Evolutionary conservation across 2,888 invertebrate genomes (phyloP).

Genomic region (Rhagonycha fulva): DNA sequence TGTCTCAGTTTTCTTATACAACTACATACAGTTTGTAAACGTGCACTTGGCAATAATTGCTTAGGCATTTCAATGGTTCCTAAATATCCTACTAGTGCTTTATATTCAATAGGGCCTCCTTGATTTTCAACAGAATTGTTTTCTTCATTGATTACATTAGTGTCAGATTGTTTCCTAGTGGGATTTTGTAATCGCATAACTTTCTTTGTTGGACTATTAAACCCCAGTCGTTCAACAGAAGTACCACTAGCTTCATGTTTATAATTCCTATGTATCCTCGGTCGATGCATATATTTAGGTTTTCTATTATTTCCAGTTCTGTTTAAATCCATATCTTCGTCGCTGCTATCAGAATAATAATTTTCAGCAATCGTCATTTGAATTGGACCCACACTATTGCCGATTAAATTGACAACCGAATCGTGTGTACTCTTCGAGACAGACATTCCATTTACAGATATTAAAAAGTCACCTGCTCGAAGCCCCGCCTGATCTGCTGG

Average conservation of each 20-base stretch:
- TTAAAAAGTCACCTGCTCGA: conserved; percentile 88
- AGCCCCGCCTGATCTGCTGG: conserved; percentile 91
- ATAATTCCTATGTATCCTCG: conserved; percentile 34
- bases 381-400: conserved; percentile 81
- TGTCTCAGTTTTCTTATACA: conserved; percentile 88
- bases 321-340: conserved; percentile 69
- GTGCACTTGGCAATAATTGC: conserved; percentile 74
- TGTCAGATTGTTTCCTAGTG: conserved; percentile 5
- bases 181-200: conserved; percentile 24
- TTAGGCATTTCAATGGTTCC: conserved; percentile 96
- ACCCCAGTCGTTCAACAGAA: conserved; percentile 22
- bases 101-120: conserved; percentile 69
- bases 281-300: conserved; percentile 62
- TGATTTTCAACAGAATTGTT: conserved; percentile 49
- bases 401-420: conserved; percentile 89
- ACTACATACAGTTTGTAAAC: conserved; percentile 78
- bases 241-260: conserved; percentile 31
- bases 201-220: conserved; percentile 31
- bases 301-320: conserved; percentile 60
- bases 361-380: conserved; percentile 86
- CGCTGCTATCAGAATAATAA: conserved; percentile 84
- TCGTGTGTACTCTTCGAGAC: conserved; percentile 93
- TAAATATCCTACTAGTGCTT: conserved; percentile 90
- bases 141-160: conserved; percentile 12
- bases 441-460: conserved; percentile 89